Evolutionary conservation across 37 sponge, comb jelly and placozoan species (phyloP), one percentile per base, ranked within the genome.

Genomic region (Spongia lamella): DNA sequence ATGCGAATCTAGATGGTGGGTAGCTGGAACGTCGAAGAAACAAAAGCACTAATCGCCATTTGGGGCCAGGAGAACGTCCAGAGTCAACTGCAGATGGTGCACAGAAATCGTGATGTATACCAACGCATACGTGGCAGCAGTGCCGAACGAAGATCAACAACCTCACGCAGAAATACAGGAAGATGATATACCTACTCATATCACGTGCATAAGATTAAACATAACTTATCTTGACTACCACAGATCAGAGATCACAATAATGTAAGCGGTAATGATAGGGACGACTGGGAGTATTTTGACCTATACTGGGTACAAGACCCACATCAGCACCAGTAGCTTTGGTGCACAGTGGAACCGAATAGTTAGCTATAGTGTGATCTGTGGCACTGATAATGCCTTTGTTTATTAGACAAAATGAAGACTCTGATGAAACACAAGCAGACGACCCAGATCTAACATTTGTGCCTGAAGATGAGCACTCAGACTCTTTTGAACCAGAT

Each of bases 1-100:
- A n/a, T n/a, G n/a, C n/a, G n/a, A n/a, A n/a, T n/a, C n/a, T n/a
- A 65, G 11, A 65, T 65, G 66, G 66, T 43, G 66, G 38, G 35
- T 65, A 62, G 40, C 5, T 74, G 75, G 75, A 36, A 40, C 6
- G 75, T 17, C 17, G 75, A 74, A 35, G 61, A 56, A 24, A 74
- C 62, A 7, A 35, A 21, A 58, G 47, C 61, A 32, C 75, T 74
- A 22, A 36, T 74, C 57, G 52, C n/a, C 33, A 30, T 74, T 1
- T 74, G 75, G 75, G 75, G 75, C 17, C 25, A 57, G 19, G 39
- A 19, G 7, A 56, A 33, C 21, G 75, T 74, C 3, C 75, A 59
- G 43, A 34, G 13, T 25, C 61, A 74, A 22, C 61, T 74, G 5
- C 62, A 74, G 31, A 62, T 61, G 1, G 75, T 59, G 31, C 36